These are phyloP conservation scores for Asteroscopus sphinx DNA, from an alignment of 2,888 invertebrate species.

Conservation along the genomic window DNA sequence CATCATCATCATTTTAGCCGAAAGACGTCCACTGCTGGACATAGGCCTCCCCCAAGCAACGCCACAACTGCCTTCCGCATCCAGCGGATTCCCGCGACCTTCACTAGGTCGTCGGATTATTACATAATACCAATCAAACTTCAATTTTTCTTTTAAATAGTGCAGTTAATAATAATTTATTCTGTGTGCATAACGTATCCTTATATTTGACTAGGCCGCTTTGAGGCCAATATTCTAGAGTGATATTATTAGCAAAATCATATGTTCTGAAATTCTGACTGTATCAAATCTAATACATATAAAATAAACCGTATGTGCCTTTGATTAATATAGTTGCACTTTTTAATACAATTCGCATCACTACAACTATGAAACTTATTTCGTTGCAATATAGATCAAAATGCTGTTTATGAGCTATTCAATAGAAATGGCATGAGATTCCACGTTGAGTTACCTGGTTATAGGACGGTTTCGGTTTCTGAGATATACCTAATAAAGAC, in stretches of 20 bases:
- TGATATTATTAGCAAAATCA: not conserved
- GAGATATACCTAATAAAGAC: too few species aligned
- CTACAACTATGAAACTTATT: constrained; percentile 12
- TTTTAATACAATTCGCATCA: constrained; percentile 23
- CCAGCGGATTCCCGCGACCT: too few species aligned
- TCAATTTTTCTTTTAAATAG: too few species aligned
- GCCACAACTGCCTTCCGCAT: too few species aligned
- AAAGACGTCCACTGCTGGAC: too few species aligned
- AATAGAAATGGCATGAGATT: constrained; percentile 30
- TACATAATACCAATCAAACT: too few species aligned
- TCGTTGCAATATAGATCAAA: constrained; percentile 15
- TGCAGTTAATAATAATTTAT: too few species aligned
- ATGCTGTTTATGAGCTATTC: not conserved
- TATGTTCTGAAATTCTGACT: constrained; percentile 14
- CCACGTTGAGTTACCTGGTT: constrained; percentile 34
- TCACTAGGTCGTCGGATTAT: too few species aligned
- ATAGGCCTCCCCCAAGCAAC: too few species aligned
- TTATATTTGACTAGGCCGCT: too few species aligned
- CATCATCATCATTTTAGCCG: too few species aligned
- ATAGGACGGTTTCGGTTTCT: constrained; percentile 34
- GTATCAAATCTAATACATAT: constrained; percentile 42
- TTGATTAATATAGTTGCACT: constrained; percentile 57
- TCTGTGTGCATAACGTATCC: too few species aligned
- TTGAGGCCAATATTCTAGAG: not conserved
- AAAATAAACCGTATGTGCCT: constrained; percentile 42